Evolutionary conservation across 2,888 invertebrate species (phyloP), one percentile per base, ranked within the genome.

Genomic region (Eubasilissa splendida): DNA sequence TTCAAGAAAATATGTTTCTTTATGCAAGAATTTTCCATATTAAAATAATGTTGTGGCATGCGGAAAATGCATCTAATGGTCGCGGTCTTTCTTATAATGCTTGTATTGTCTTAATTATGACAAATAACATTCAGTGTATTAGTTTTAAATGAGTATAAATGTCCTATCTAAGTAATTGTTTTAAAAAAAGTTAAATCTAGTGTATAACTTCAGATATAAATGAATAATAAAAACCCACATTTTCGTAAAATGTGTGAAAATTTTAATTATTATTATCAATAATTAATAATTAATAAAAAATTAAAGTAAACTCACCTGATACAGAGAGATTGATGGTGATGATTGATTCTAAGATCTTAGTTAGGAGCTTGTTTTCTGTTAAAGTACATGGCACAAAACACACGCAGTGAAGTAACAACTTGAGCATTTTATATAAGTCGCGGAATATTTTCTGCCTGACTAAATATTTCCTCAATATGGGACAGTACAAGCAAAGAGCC

Each of bases 401-500:
- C 85, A 89, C 83, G 50, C 85, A 85, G 70, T 88, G 84, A 84
- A 91, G 85, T 84, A 88, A 59, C 83, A 90, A 81, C 85, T 88
- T 87, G 82, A 91, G 85, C 85, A 91, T 84, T 79, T 87, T 87
- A 83, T 87, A 88, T 81, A 88, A 88, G 84, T 88, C 87, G 79
- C 86, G 80, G 80, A 89, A 86, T 85, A 89, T 87, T 0, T 85
- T 75, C 86, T 90, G 89, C 33, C 86, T 85, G 14, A 88, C 88
- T 77, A 91, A 86, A 85, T 88, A 87, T 84, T 86, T 85, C 1
- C 92, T 87, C 84, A 93, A 92, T 87, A 88, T 86, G 0, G 92
- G 92, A 82, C 92, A 92, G 86, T 90, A 91, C 73, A 92, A 85
- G 56, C 91, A 91, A 66, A 93, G 85, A 8, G 87, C 87, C 4